Base-by-base conservation (phyloP, 2,113 vertebrate genomes). In the Struthidea cinerea region DNA sequence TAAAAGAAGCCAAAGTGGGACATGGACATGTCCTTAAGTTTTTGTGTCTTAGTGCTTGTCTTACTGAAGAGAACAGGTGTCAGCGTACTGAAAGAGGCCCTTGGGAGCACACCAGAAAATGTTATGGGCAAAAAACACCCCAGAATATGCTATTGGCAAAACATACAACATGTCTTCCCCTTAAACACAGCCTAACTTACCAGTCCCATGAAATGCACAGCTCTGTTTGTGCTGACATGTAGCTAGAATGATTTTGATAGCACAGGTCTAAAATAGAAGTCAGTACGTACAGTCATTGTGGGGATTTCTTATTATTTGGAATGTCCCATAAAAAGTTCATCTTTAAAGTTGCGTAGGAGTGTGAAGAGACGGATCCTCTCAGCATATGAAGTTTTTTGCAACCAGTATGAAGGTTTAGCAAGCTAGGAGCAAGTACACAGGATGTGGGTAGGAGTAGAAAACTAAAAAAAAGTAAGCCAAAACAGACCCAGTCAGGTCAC, bases 401-500 rank as follows among this genome's bases (percentile, higher is more conserved):
- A 52, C 20, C 47, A 32, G 16, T 32, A 17, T 1, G 3, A 89
- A 59, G 6, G 33, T 63, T 90, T 64, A 89, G 30, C 47, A 78
- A 84, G 64, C 39, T 75, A 37, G 32, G 30, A 85, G 52, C 33
- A 86, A 90, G 22, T 0, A 2, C 16, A n/a, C 16, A 75, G 55
- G 18, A 76, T 85, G 39, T 5, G 16, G 11, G 27, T 60, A 81
- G 57, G 49, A 71, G 44, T 22, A 55, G 21, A 68, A 92, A 88
- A 56, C 27, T 4, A 3, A 79, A 52, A 49, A 55, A 30, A 35
- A 28, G 1, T 3, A 11, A 37, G 12, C 13, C 23, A 32, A 64
- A 69, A 9, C 61, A 57, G 18, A 73, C 13, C 3, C 24, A 44
- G 17, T 13, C 0, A 0, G 32, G 42, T 71, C 56, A 63, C 4